Percentiles rank a stretch among this genome's conserved stretches.
Evolutionary conservation across 1,140 invertebrate species (phyloP).

Genomic region (Camponotus pennsylvanicus): DNA sequence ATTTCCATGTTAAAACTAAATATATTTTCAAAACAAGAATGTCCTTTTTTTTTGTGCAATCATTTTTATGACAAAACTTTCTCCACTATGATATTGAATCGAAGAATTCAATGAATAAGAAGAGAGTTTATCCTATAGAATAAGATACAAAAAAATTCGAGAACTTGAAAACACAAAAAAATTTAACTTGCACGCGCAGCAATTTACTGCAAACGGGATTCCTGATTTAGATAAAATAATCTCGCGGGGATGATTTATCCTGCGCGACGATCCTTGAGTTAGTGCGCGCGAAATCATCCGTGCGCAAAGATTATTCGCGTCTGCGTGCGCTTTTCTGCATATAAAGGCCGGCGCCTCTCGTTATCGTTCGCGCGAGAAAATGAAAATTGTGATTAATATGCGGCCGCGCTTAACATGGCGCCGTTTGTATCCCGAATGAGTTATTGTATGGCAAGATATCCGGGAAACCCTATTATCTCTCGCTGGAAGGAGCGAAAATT

Average conservation of each 20-base stretch:
- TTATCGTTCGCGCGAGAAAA: slow-evolving; percentile 10
- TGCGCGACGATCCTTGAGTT: neutral
- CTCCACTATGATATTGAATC: neutral
- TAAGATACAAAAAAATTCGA: neutral
- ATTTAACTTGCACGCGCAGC: neutral
- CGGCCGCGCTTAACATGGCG: slow-evolving; percentile 15
- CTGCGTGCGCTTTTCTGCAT: neutral
- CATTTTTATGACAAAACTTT: neutral
- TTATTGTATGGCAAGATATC: slow-evolving; percentile 30
- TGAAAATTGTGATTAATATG: slow-evolving; percentile 56
- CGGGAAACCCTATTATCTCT: slow-evolving; percentile 42
- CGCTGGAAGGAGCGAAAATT: slow-evolving; percentile 35
- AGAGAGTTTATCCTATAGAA: neutral
- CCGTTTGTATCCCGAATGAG: slow-evolving; percentile 33
- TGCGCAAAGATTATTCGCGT: slow-evolving; percentile 31
- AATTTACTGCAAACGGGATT: slow-evolving; percentile 13
- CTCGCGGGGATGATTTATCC: slow-evolving; percentile 13
- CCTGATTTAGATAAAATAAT: slow-evolving; percentile 40
- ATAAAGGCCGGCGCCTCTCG: neutral
- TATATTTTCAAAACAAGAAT: no score
- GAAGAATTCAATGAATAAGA: neutral
- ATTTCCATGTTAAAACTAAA: no score
- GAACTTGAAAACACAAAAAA: neutral
- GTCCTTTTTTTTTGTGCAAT: neutral
- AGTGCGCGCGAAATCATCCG: neutral